A percentile compares a stretch with the other conserved stretches of the same genome.
Evolutionary conservation across 1,140 invertebrate genomes (phyloP).

Genomic region (Paracyclopina nana): DNA sequence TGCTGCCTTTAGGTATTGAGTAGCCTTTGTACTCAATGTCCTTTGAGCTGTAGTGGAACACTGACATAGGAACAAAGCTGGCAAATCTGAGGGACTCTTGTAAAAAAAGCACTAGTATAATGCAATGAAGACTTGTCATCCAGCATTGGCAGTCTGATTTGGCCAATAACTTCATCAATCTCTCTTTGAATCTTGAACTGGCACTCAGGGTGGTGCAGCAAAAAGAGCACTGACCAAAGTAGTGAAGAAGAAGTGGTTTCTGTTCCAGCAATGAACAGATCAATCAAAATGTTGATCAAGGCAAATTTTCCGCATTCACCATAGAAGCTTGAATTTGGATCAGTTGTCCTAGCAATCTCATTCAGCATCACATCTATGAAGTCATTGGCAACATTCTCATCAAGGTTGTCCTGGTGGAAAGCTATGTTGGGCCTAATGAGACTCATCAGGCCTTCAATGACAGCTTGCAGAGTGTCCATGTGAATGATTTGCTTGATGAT

Average conservation of each 20-base stretch:
- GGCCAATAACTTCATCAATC: slow-evolving; percentile 26
- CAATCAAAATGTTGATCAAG: slow-evolving; percentile 5
- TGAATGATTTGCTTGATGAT: slow-evolving; percentile 24
- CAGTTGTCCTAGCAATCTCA: slow-evolving; percentile 24
- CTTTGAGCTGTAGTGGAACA: not conserved
- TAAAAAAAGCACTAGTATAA: not conserved
- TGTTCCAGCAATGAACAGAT: slow-evolving; percentile 24
- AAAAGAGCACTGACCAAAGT: slow-evolving; percentile 26
- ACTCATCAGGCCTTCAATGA: not conserved
- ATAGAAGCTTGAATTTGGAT: slow-evolving; percentile 18
- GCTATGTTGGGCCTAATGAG: not conserved
- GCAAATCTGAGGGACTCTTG: not conserved
- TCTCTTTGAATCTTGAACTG: slow-evolving; percentile 28
- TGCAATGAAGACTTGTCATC: slow-evolving; percentile 20
- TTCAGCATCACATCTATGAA: slow-evolving; percentile 32
- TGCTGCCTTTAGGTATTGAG: slow-evolving; percentile 18
- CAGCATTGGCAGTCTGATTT: slow-evolving; percentile 19
- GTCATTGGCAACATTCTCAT: slow-evolving; percentile 25
- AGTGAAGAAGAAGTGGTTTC: slow-evolving; percentile 30
- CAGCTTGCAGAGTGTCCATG: slow-evolving; percentile 18
- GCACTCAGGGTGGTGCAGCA: slow-evolving; percentile 25
- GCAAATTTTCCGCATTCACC: not conserved
- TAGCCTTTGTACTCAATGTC: not conserved
- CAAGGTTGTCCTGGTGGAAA: slow-evolving; percentile 4
- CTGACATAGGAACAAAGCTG: not conserved